Evolutionary conservation across 2,113 vertebrate species (phyloP).

Genomic region (Monarcha castaneiventris): DNA sequence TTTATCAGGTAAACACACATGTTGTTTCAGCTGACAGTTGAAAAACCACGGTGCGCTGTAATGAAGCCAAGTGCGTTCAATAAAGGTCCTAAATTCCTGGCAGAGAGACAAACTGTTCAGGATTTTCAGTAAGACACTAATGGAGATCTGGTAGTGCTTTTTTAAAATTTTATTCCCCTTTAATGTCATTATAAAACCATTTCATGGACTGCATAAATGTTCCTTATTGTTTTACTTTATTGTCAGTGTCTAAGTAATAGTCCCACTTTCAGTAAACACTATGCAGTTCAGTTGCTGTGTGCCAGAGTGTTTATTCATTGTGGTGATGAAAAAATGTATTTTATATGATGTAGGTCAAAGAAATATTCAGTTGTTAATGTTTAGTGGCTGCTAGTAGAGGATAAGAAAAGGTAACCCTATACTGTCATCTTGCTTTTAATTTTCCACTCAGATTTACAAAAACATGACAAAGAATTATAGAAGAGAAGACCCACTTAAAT

Average conservation of each 20-base stretch:
- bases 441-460: not conserved
- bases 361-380: not conserved
- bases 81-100: not conserved
- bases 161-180: not conserved
- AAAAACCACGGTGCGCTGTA: not conserved
- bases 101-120: not conserved
- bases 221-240: not conserved
- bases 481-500: not conserved
- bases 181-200: conserved; percentile 8
- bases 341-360: not conserved
- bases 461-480: not conserved
- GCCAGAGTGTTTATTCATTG: not conserved
- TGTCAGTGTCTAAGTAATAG: not conserved
- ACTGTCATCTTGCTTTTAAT: not conserved
- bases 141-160: not conserved
- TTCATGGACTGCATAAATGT: not conserved
- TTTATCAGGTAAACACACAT: not conserved
- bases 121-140: not conserved
- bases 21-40: not conserved
- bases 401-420: not conserved
- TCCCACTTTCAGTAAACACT: not conserved
- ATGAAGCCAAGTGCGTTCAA: not conserved
- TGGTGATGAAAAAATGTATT: not conserved
- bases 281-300: not conserved
- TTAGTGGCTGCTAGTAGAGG: not conserved